Percentiles rank a stretch among this genome's conserved stretches.
These are phyloP conservation scores for Eilema sororculum DNA, from an alignment of 2,888 invertebrate species.

Conservation along the genomic window DNA sequence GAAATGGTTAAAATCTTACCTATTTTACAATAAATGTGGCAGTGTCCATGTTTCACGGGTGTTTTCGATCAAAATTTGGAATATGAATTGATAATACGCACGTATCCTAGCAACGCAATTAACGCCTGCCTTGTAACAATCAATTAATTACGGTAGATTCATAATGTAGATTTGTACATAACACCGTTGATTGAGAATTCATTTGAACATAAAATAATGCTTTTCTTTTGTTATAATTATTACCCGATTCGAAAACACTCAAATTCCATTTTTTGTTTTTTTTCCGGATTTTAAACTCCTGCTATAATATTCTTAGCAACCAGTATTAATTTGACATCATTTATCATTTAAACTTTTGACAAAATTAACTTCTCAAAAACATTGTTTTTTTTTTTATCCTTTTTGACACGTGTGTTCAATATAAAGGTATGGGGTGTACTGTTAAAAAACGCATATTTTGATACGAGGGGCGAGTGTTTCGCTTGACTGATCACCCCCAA, in stretches of 20 bases:
- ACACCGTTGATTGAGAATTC: neutral
- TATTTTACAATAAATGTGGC: conserved; percentile 34
- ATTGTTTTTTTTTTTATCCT: conserved; percentile 4
- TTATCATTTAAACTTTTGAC: conserved; percentile 26
- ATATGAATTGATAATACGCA: conserved; percentile 57
- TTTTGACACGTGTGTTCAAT: conserved; percentile 52
- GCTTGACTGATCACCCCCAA: conserved; percentile 69
- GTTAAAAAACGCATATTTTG: conserved; percentile 61
- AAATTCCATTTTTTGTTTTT: conserved; percentile 26
- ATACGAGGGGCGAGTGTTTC: conserved; percentile 66
- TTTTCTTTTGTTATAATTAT: neutral
- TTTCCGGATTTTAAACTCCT: conserved; percentile 23
- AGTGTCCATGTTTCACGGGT: conserved; percentile 45
- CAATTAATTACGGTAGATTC: conserved; percentile 17
- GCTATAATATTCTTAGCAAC: conserved; percentile 15
- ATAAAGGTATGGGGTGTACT: conserved; percentile 59
- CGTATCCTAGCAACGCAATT: conserved; percentile 80
- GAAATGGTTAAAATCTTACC: conserved; percentile 44
- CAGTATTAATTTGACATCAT: conserved; percentile 16
- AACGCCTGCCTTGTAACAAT: conserved; percentile 36
- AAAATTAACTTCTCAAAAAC: neutral
- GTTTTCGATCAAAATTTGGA: conserved; percentile 50
- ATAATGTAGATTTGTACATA: neutral
- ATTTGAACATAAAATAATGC: neutral
- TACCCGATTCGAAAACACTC: neutral